Evolutionary conservation across 2,888 invertebrate genomes (phyloP), one percentile per base, ranked within the genome.

Genomic region (Mycalesis mineus): DNA sequence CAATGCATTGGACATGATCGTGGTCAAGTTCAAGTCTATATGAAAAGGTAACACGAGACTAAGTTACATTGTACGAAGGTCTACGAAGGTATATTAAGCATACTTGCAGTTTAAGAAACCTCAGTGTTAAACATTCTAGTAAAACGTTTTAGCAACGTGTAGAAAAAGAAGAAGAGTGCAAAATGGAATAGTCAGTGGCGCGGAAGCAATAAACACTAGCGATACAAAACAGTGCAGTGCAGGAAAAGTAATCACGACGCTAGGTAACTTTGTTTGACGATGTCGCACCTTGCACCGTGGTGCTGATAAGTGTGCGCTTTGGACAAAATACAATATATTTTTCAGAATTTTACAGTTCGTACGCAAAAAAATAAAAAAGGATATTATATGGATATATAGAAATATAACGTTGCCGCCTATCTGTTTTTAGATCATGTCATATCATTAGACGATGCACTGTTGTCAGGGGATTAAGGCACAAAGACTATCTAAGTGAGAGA

Each of bases 231-330:
- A 65, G 64, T 67, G 70, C 68, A 73, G 71, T 75, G 71, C 74
- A 75, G 75, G 74, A 76, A 75, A 77, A 78, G 79, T 79, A 80
- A 80, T 80, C 79, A 77, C 66, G 68, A 70, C 63, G 62, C 68
- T 69, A 53, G 48, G 45, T 80, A 78, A 80, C 75, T 78, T 75
- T 74, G 76, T 80, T 79, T 77, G 73, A 73, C 64, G 65, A 58
- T 55, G 67, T 54, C 63, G 65, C 65, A 59, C 68, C 69, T 63
- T 58, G 65, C 58, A 62, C 71, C 58, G 66, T 68, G 66, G 36
- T 31, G 40, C 15, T 15, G 33, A 13, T 28, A 15, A n/a, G 13
- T 3, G 3, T 13, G 22, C 11, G n/a, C 8, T 14, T 7, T 44
- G 22, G 37, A 45, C 37, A 45, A 29, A 54, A 37, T 8, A n/a